phyloP scores from a whole-genome alignment of 2,888 invertebrate species.

The Leptinotarsa rubiginosa region DNA sequence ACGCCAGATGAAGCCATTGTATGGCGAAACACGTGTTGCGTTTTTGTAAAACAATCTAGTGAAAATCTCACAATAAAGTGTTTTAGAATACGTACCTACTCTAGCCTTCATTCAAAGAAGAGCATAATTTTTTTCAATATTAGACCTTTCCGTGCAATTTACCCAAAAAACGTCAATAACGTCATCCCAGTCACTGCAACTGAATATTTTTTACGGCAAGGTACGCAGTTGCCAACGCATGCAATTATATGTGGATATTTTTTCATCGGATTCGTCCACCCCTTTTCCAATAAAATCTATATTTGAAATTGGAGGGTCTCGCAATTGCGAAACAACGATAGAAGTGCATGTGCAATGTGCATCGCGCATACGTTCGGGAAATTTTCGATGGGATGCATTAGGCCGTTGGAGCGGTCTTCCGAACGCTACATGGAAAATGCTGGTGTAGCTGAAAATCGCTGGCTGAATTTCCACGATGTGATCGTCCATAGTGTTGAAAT shows the following conservation, averaged over 20 bases:
- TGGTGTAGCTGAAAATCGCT: background rate
- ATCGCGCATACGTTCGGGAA: conserved; percentile 39
- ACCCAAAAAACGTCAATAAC: conserved; percentile 9
- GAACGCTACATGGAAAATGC: conserved; percentile 21
- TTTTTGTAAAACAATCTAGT: too few species aligned
- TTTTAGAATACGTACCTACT: too few species aligned
- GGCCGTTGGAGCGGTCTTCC: conserved; percentile 38
- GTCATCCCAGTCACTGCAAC: conserved; percentile 4
- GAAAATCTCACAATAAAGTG: too few species aligned
- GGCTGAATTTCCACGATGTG: background rate
- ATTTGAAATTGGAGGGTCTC: conserved; percentile 49
- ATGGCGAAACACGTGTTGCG: too few species aligned
- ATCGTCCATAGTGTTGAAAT: background rate
- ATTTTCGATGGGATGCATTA: conserved; percentile 41
- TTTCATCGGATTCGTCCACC: conserved; percentile 32
- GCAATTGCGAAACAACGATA: conserved; percentile 43
- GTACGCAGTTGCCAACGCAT: conserved; percentile 11
- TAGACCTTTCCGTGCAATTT: background rate
- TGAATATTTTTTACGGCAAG: conserved; percentile 4
- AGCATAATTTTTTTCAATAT: too few species aligned
- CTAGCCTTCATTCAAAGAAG: too few species aligned
- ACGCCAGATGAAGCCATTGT: too few species aligned
- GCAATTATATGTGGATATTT: conserved; percentile 25
- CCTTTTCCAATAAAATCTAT: conserved; percentile 54
- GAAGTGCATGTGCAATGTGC: conserved; percentile 48